These are phyloP conservation scores for Mizuhopecten yessoensis DNA, from an alignment of 1,140 invertebrate genomes.

Conservation along the genomic window DNA sequence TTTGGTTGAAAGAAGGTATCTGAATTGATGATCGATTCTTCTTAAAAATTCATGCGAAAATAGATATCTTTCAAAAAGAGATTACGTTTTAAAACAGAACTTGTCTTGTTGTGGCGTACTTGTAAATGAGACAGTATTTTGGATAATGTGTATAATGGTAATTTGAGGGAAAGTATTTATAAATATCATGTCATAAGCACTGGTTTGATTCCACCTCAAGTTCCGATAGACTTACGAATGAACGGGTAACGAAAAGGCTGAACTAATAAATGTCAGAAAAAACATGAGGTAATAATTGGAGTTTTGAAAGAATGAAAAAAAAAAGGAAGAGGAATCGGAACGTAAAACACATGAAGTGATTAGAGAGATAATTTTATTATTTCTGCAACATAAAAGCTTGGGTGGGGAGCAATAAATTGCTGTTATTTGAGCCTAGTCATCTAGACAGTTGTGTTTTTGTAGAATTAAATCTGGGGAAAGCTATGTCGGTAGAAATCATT, in stretches of 20 bases:
- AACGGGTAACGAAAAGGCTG: neutral
- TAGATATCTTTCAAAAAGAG: too few relatives aligned
- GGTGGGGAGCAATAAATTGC: neutral
- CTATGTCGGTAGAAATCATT: neutral
- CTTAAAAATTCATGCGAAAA: too few relatives aligned
- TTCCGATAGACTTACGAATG: neutral
- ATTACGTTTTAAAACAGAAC: too few relatives aligned
- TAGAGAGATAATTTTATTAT: slow-evolving; percentile 29
- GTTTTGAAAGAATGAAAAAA: neutral
- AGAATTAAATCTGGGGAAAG: neutral
- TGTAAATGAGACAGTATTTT: too few relatives aligned
- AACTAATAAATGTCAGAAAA: neutral
- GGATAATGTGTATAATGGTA: too few relatives aligned
- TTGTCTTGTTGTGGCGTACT: too few relatives aligned
- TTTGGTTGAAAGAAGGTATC: too few relatives aligned
- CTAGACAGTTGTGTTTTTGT: neutral
- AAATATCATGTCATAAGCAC: too few relatives aligned
- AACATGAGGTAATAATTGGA: neutral
- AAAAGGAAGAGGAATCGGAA: neutral
- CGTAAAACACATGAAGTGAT: neutral
- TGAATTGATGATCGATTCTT: too few relatives aligned
- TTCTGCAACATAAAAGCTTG: neutral
- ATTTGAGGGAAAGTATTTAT: too few relatives aligned
- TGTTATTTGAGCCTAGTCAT: neutral
- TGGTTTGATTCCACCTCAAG: too few relatives aligned